Conservation (phyloP, 2,888 invertebrate genomes). For the Stenoptilia bipunctidactyla region DNA sequence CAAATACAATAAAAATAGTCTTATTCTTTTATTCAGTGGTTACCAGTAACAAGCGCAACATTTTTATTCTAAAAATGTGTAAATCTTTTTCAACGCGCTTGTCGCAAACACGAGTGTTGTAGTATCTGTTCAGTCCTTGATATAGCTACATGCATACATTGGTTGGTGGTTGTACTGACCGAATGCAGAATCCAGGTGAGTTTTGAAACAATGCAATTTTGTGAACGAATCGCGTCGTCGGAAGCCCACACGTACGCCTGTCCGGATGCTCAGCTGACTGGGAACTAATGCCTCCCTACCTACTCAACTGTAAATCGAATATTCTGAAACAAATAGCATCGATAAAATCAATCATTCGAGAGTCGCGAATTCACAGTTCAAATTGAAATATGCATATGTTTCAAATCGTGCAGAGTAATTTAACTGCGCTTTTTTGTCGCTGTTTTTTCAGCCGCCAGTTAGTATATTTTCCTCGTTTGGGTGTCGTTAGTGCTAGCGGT, state of each 20-base stretch:
- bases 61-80: not conserved
- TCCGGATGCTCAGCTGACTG: conserved; percentile 8
- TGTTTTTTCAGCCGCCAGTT: too few species aligned
- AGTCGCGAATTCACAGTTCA: not conserved
- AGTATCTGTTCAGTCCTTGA: too few species aligned
- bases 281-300: conserved; percentile 17
- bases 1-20: too few species aligned
- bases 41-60: not conserved
- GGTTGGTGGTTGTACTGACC: conserved; percentile 26
- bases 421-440: not conserved
- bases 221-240: conserved; percentile 42
- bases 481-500: too few species aligned
- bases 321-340: not conserved
- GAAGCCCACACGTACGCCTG: not conserved
- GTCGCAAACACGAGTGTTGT: not conserved
- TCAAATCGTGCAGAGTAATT: not conserved
- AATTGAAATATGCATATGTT: not conserved
- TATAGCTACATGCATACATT: not conserved
- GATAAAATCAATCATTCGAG: conserved; percentile 1
- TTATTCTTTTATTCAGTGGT: not conserved
- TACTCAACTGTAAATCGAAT: conserved; percentile 1
- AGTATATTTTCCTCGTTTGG: too few species aligned
- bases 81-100: not conserved
- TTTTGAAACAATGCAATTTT: conserved; percentile 56
- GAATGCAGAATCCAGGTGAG: conserved; percentile 59